Base-by-base conservation (phyloP, 2,888 invertebrate species). In the Nomada ferruginata region DNA sequence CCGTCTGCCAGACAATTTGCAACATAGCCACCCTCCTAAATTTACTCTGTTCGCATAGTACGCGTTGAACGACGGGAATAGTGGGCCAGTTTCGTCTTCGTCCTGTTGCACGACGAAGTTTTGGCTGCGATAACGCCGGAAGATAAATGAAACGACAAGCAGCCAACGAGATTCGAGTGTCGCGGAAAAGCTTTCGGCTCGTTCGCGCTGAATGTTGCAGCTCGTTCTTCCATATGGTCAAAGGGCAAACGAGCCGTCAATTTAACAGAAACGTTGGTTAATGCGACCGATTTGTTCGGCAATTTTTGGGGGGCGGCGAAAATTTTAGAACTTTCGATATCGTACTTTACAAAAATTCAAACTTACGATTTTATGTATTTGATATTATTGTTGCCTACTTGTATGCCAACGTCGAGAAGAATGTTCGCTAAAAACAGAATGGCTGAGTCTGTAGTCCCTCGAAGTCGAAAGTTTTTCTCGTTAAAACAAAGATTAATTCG, bases 401-500 rank as follows among this genome's bases (percentile, higher is more conserved):
- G 47, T 47, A 13, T 15, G 11, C 47, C 13, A 47, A 47, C 15
- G 11, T 47, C 20, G 53, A 20, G 11, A 9, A 53, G 9, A 20
- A 57, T 57, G 13, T 4, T 55, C n/a, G 20, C 7, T 3, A 36
- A 26, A 36, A 60, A 18, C 3, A 18, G 29, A 3, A 29, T 15
- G 13, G 2, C 29, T n/a, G n/a, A 36, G 18, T 29, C 26, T 29
- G 29, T 60, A 47, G 47, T 15, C 10, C 47, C 36, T 53, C 55
- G 69, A 7, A 20, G 57, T 60, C 15, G 68, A 42, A 52, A 15
- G 42, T 65, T 74, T 55, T 59, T 55, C 55, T 53, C 29, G 36
- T 63, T 72, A 59, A 63, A 80, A 80, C 71, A 52, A 80, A 80
- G 81, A 80, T 80, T 80, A 80, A 81, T 80, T 68, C 63, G 61